These are phyloP conservation scores for Nymphalis io DNA, from an alignment of 1,140 invertebrate species.

Conservation along the genomic window DNA sequence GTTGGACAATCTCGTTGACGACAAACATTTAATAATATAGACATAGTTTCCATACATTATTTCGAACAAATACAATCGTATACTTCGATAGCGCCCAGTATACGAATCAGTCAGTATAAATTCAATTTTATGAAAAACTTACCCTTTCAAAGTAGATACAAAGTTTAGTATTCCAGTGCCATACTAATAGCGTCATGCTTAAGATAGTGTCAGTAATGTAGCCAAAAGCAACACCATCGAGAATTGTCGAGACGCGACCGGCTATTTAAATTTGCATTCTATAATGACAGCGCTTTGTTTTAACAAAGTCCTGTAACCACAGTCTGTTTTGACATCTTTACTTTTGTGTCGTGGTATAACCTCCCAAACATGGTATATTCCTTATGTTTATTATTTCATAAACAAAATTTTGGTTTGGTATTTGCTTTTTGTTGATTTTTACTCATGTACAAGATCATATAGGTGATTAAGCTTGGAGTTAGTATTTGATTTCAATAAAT, in stretches of 20 bases:
- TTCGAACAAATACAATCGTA: too few relatives aligned
- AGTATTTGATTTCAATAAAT: too few relatives aligned
- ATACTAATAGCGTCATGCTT: neutral
- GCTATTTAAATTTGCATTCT: constrained; percentile 7
- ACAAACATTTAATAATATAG: too few relatives aligned
- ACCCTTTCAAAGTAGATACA: neutral
- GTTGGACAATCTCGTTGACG: neutral
- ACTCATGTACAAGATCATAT: too few relatives aligned
- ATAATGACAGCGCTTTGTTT: constrained; percentile 9
- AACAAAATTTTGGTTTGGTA: too few relatives aligned
- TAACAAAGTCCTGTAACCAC: neutral
- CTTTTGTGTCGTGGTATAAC: neutral
- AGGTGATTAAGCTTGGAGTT: too few relatives aligned
- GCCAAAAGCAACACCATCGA: neutral
- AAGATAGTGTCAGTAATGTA: neutral
- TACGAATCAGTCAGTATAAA: too few relatives aligned
- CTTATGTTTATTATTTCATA: neutral
- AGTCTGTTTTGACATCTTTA: neutral
- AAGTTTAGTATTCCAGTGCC: neutral
- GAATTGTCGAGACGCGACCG: neutral
- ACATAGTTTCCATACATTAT: too few relatives aligned
- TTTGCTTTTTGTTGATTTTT: too few relatives aligned
- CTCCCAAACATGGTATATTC: neutral
- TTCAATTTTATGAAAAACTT: neutral
- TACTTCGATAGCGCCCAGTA: too few relatives aligned